Evolutionary conservation across 2,888 invertebrate genomes (phyloP).

Genomic region (Cephus pulcher): DNA sequence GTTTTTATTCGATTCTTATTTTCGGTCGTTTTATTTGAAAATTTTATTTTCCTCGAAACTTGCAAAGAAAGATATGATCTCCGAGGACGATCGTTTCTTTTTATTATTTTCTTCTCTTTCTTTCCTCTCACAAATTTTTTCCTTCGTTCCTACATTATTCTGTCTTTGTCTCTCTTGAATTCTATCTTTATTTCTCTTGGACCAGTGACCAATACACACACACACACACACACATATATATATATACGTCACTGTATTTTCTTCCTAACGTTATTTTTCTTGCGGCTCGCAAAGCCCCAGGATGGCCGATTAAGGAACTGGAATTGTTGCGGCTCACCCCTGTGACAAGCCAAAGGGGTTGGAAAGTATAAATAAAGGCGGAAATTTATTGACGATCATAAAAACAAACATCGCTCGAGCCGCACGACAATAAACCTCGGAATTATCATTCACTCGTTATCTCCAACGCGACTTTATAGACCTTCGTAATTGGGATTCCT

Average conservation of each 20-base stretch:
- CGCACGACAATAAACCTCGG: slow-evolving; percentile 39
- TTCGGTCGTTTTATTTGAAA: not conserved
- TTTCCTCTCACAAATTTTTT: not conserved
- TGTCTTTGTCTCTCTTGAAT: not conserved
- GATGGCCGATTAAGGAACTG: not conserved
- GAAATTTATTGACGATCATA: slow-evolving; percentile 53
- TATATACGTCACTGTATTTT: not conserved
- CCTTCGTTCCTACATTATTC: not conserved
- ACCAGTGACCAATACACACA: not conserved
- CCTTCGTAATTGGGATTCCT: slow-evolving; percentile 15
- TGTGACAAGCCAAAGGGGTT: slow-evolving; percentile 34
- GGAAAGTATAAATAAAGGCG: slow-evolving; percentile 29
- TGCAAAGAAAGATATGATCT: not conserved
- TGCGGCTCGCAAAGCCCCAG: not conserved
- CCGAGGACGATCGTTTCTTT: not conserved
- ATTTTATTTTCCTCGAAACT: not conserved
- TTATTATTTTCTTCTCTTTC: not conserved
- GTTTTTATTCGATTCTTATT: not conserved
- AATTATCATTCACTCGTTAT: slow-evolving; percentile 39
- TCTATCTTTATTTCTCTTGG: not conserved
- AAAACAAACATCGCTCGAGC: slow-evolving; percentile 40
- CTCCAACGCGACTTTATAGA: slow-evolving; percentile 28
- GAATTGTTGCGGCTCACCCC: slow-evolving; percentile 1
- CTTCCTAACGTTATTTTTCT: not conserved
- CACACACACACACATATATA: too few species aligned